phyloP scores from a whole-genome alignment of 2,888 invertebrate species.

The Hyalella azteca region DNA sequence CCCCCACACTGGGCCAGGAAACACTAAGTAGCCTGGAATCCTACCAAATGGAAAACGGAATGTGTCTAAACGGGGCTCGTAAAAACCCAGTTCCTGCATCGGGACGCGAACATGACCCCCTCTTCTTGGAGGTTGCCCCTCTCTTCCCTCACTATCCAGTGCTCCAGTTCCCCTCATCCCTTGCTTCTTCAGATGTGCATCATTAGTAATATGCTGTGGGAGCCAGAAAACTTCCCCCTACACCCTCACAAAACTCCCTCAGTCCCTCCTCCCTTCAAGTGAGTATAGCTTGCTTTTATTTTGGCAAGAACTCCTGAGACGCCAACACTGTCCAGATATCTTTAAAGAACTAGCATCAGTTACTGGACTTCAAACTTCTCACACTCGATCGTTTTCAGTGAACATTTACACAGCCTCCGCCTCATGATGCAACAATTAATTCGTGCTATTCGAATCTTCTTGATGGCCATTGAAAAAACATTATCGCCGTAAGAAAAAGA shows the following conservation, averaged over 20 bases:
- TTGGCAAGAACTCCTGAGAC: neutral
- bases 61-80: conserved; percentile 34
- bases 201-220: conserved; percentile 33
- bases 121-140: neutral
- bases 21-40: conserved; percentile 37
- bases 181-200: conserved; percentile 30
- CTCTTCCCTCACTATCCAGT: neutral
- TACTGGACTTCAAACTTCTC: no score
- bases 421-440: no score
- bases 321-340: no score
- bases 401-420: no score
- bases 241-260: no score
- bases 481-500: no score
- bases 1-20: conserved; percentile 7
- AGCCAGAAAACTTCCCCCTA: conserved; percentile 1
- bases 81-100: conserved; percentile 36
- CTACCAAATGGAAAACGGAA: conserved; percentile 37
- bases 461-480: no score
- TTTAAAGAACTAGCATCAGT: no score
- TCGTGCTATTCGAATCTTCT: no score
- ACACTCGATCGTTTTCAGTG: no score
- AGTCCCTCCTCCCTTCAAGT: neutral
- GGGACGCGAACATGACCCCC: conserved; percentile 2
- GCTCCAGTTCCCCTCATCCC: conserved; percentile 24
- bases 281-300: neutral